These are phyloP conservation scores for Dromius quadrimaculatus DNA, from an alignment of 2,888 invertebrate species.

Conservation along the genomic window DNA sequence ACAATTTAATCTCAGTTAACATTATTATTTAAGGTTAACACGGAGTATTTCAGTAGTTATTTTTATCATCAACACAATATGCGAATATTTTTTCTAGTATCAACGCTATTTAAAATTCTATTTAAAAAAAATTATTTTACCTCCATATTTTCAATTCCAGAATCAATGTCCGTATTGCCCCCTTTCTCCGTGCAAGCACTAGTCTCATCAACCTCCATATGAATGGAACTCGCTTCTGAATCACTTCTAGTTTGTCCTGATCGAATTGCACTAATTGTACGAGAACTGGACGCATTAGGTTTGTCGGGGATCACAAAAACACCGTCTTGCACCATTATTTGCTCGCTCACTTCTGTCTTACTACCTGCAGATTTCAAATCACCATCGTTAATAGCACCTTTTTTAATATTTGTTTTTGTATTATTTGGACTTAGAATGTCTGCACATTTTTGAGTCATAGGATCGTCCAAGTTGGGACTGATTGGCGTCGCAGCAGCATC, in stretches of 20 bases:
- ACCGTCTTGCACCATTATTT: conserved; percentile 62
- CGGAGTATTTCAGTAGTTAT: no score
- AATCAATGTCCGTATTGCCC: conserved; percentile 74
- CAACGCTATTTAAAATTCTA: neutral
- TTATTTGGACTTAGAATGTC: conserved; percentile 46
- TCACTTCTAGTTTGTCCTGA: conserved; percentile 61
- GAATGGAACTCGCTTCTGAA: conserved; percentile 66
- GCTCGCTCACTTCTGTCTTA: conserved; percentile 15
- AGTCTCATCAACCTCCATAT: conserved; percentile 73
- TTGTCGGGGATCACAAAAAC: conserved; percentile 65
- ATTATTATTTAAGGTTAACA: no score
- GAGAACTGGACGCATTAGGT: conserved; percentile 62
- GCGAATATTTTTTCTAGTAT: no score
- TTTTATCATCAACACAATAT: no score
- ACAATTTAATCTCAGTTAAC: no score
- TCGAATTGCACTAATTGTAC: conserved; percentile 41
- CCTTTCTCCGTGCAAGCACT: conserved; percentile 66
- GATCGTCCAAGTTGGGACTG: conserved; percentile 44
- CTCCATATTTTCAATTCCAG: conserved; percentile 83
- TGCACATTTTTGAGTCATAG: conserved; percentile 47
- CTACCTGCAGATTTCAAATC: conserved; percentile 31
- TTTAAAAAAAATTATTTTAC: conserved; percentile 59
- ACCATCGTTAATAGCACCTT: conserved; percentile 35
- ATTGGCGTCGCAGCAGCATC: conserved; percentile 53
- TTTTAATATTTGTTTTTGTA: conserved; percentile 23